Base-by-base conservation (phyloP, 2,113 vertebrate species). In the Neodon shergylaensis region DNA sequence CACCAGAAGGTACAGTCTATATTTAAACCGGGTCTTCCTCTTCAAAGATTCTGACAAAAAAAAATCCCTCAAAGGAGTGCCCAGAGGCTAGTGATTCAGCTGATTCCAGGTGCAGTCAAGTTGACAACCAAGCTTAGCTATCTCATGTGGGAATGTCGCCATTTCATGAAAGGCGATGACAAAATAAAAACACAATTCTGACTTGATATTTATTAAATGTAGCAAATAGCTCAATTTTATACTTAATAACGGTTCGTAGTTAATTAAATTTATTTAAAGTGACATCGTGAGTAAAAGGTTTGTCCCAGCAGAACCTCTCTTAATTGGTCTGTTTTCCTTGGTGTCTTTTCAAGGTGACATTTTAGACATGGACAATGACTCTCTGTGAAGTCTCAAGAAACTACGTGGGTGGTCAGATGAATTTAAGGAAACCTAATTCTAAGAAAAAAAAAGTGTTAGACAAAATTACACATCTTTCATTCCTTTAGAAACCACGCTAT, bases 191-290 rank as follows among this genome's bases (percentile, higher is more conserved):
- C 49, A 22, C 58, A 63, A 72, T 52, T 63, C 33, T 54, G 86
- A 73, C 31, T 77, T 63, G 70, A 65, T 73, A 86, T 42, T 49
- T 47, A 86, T 65, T 73, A 54, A 73, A 22, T 54, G 39, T 93
- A 39, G 54, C 63, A 74, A n/a, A 58, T n/a, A 65, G 17, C n/a
- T 58, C 13, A 66, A 91, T 87, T 81, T 94, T 73, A 66, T 74
- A 74, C 39, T n/a, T 73, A 90, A 73, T 65, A 54, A 58, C 82
- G 54, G 16, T 73, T 93, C 36, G 0, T 54, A 54, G 0, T 65
- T 91, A 86, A 87, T 73, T 93, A 90, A 85, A 90, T 52, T 79
- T 70, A 63, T 26, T 91, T 90, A 47, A 87, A 74, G 47, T 81
- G 73, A 36, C 22, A 74, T 58, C n/a, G 4, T 47, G 31, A 87